Base-by-base conservation (phyloP, 2,888 invertebrate species). In the Argynnis bischoffii region DNA sequence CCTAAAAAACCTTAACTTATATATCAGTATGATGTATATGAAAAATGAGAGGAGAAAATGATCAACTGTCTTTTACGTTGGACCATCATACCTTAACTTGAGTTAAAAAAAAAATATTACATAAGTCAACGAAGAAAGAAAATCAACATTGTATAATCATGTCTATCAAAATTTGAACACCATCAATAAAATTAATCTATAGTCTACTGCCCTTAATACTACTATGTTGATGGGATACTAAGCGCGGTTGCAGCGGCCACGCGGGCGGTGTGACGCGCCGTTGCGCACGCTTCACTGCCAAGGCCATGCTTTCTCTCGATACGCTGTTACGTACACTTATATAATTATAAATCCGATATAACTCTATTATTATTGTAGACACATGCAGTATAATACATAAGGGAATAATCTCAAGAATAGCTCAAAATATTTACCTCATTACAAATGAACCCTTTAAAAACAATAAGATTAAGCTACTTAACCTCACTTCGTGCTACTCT, bases 271-370 rank as follows among this genome's bases (percentile, higher is more conserved):
- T 35, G 83, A 77, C 81, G 77, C 81, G 83, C 78, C 76, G 78
- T 78, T 84, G 85, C 81, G 78, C 82, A 72, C 72, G 84, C 84
- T 83, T 87, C 91, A 92, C 82, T 89, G 91, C 89, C 91, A 92
- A 92, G 91, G 91, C 88, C 90, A 79, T 84, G 90, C 91, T 90
- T 91, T 92, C 91, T 89, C 90, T 83, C 81, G 75, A 69, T 69
- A 68, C 81, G 80, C 79, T 81, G 80, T 88, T 88, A 87, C 86
- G 86, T 80, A 77, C 78, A 63, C 68, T 74, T 72, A 71, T 71
- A 70, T 69, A 74, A 72, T 66, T 66, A 67, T 67, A 61, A 84
- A 82, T 79, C 78, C 86, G 84, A 87, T 83, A 87, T 87, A 87
- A 88, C 64, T 65, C 55, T 64, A 66, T 64, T 60, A 69, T 69